These are phyloP conservation scores for Ricordea florida DNA, from an alignment of 92 coral and sea anemone genomes.

Conservation along the genomic window DNA sequence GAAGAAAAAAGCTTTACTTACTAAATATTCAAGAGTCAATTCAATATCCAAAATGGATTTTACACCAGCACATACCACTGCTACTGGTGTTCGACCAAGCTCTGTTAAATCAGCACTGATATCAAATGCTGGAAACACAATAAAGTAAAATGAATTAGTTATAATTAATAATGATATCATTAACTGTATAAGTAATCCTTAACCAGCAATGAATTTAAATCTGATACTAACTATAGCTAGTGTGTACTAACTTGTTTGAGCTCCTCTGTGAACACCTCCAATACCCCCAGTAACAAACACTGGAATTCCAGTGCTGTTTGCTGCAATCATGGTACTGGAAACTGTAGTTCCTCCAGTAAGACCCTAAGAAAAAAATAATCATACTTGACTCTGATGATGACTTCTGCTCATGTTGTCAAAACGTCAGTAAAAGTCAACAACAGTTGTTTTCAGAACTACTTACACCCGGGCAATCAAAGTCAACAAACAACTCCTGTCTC, in stretches of 20 bases:
- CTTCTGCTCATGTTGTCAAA: not conserved
- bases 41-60: constrained; percentile 93
- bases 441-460: too few relatives aligned
- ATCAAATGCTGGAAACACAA: constrained; percentile 79
- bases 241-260: constrained; percentile 74
- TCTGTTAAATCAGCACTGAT: constrained; percentile 97
- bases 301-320: constrained; percentile 88
- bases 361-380: constrained; percentile 50
- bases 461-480: too few relatives aligned
- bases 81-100: constrained; percentile 91
- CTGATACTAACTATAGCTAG: too few relatives aligned
- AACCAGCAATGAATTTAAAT: not conserved
- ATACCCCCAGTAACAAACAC: constrained; percentile 98
- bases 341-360: constrained; percentile 95
- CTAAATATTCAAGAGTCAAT: constrained; percentile 91
- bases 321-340: constrained; percentile 94
- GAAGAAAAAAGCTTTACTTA: constrained; percentile 1
- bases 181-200: too few relatives aligned
- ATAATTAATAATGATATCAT: too few relatives aligned
- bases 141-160: not conserved
- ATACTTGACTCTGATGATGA: not conserved
- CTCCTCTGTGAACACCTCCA: constrained; percentile 97
- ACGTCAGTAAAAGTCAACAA: not conserved
- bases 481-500: too few relatives aligned
- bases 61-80: constrained; percentile 95